Evolutionary conservation across 1,140 invertebrate genomes (phyloP), one percentile per base, ranked within the genome.

Genomic region (Pseudomyrmex dendroicus): DNA sequence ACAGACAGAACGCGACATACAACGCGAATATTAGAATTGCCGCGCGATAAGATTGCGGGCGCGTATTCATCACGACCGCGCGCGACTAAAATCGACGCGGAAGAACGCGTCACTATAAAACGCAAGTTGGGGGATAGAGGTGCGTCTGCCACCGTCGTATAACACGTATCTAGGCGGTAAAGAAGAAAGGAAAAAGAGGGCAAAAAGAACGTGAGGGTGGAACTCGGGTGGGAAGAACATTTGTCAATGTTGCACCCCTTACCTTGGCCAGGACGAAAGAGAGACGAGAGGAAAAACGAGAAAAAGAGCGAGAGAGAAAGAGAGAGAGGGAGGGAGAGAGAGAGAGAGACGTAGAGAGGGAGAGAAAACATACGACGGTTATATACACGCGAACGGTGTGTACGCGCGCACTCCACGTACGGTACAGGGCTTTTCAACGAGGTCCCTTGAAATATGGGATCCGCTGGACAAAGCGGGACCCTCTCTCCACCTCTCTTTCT

Each of bases 371-470:
- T 70, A 70, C 76, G 64, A 59, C 13, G 52, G 64, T 72, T 46
- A 80, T 59, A 80, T 70, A 80, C 76, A 80, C 63, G 50, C 64
- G 46, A 61, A 72, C 57, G 57, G 56, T 61, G 56, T 82, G 83
- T 73, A 73, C 62, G 56, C 72, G 62, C 72, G 46, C 54, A 66
- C 76, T 82, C 54, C 56, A 82, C 77, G 63, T 82, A 82, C 76
- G 56, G 59, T 84, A 84, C 84, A 74, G 84, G 52, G 84, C 84
- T 85, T 85, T 85, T 85, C 84, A 85, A 85, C 78, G 84, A 74
- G 68, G 68, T 82, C 78, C 68, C 64, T 85, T 82, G 80, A 85
- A 85, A 83, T 85, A 85, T 85, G 84, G 84, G 84, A 83, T 82
- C 83, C 56, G 83, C 68, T 72, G 83, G 83, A 84, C 83, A 84